A percentile compares a stretch with the other conserved stretches of the same genome.
These are phyloP conservation scores for Brachypalpus laphriformis DNA, from an alignment of 2,888 invertebrate genomes.

Conservation along the genomic window DNA sequence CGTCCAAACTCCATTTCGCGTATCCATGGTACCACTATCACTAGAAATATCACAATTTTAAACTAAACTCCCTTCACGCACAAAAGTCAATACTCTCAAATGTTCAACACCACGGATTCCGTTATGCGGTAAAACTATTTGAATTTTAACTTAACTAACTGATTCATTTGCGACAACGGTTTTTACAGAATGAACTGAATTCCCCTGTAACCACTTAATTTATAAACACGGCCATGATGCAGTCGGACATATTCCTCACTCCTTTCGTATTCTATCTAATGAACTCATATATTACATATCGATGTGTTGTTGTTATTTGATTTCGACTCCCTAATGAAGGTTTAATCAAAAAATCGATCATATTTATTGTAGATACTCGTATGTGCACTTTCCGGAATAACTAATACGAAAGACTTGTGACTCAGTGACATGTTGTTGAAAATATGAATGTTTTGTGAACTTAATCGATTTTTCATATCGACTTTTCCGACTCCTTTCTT, in stretches of 20 bases:
- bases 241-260: not conserved
- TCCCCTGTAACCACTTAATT: constrained; percentile 20
- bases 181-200: constrained; percentile 34
- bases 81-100: not conserved
- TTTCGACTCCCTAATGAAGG: constrained; percentile 1
- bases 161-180: constrained; percentile 18
- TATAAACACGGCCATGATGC: constrained; percentile 40
- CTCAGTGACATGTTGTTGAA: constrained; percentile 30
- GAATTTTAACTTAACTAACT: not conserved
- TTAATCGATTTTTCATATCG: constrained; percentile 56
- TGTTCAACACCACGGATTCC: not conserved
- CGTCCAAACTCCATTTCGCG: constrained; percentile 49
- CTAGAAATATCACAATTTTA: constrained; percentile 11
- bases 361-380: constrained; percentile 7
- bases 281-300: not conserved
- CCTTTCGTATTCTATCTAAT: not conserved
- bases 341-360: constrained; percentile 55
- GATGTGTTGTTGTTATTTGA: constrained; percentile 1
- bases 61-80: not conserved
- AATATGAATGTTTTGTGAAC: constrained; percentile 20
- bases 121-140: not conserved
- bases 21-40: constrained; percentile 47
- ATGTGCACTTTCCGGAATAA: constrained; percentile 32
- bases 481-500: constrained; percentile 21
- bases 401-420: constrained; percentile 11